Base-by-base conservation (phyloP, 2,888 invertebrate genomes). In the Thereva nobilitata region DNA sequence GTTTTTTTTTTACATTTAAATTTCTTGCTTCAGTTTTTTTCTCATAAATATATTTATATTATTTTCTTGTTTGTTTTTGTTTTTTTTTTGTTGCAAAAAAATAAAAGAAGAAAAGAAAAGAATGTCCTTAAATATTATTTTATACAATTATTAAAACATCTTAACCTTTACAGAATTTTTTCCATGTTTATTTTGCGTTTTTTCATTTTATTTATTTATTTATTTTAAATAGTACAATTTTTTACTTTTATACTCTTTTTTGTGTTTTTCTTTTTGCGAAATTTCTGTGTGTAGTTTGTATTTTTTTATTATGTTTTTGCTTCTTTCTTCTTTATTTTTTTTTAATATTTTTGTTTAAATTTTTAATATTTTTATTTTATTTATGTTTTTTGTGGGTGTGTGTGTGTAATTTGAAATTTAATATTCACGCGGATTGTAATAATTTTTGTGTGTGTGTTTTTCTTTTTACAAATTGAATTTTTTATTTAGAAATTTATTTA, bases 201-300 rank as follows among this genome's bases (percentile, higher is more conserved):
- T 23, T 50, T 50, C 7, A 8, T 38, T 42, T 42, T 57, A 3
- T 5, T 10, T 23, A 7, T 50, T 12, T 50, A 35, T 50, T 50
- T 47, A 12, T 38, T 42, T 12, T 57, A 56, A 52, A 49, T 47
- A 61, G 61, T 45, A 40, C 61, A 42, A 45, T 64, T 54, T 9
- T 45, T 64, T 54, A 35, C 42, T 10, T 23, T 41, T 41, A 59
- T 68, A 42, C 45, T 38, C 47, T 68, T 40, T 45, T 64, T 40
- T 65, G 12, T n/a, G 49, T 44, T 59, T 41, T 34, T 34, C 34
- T 38, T 56, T 38, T 41, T 56, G 10, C 34, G 42, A 35, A 45
- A 10, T 42, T 56, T 61, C 47, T 64, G 55, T 70, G 61, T 66
- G 45, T 56, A 66, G 56, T 70, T 38, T 53, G 63, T 72, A 44